A percentile compares a stretch with the other conserved stretches of the same genome.
Evolutionary conservation across 2,888 invertebrate genomes (phyloP).

Genomic region (Sicus ferrugineus): DNA sequence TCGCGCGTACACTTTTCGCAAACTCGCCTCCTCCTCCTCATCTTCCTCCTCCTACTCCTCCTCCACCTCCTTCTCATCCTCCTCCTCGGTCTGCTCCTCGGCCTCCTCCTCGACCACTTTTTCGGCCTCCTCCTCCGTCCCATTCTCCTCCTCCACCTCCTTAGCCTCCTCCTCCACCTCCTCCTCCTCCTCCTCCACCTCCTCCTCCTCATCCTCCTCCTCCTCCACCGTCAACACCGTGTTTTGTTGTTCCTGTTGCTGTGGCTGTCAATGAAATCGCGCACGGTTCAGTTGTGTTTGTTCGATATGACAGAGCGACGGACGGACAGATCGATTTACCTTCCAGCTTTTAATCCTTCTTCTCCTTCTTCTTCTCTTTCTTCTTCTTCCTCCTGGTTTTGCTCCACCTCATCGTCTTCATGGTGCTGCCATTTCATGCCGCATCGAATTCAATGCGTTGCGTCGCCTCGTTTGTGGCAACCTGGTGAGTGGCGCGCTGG

Average conservation of each 20-base stretch:
- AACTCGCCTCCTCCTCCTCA: conserved; percentile 7
- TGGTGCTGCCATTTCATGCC: too few species aligned
- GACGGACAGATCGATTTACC: background rate
- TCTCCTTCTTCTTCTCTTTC: background rate
- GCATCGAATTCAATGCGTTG: background rate
- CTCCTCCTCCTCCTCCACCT: background rate
- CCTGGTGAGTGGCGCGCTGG: background rate
- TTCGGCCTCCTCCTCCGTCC: background rate
- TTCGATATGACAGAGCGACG: background rate
- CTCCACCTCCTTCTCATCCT: background rate
- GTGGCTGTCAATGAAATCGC: background rate
- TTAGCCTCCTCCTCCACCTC: background rate
- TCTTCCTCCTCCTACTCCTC: background rate
- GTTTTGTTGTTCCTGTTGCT: background rate
- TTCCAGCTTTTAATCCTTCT: background rate
- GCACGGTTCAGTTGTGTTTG: background rate
- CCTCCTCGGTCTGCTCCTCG: background rate
- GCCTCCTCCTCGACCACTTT: background rate
- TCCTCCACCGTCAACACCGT: background rate
- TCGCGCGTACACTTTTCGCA: conserved; percentile 9
- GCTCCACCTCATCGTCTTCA: background rate
- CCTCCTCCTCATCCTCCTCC: background rate
- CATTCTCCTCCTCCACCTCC: background rate
- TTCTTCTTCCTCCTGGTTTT: background rate
- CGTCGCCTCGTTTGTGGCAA: background rate